Evolutionary conservation across 2,888 invertebrate genomes (phyloP), one percentile per base, ranked within the genome.

Genomic region (Cybosia mesomella): DNA sequence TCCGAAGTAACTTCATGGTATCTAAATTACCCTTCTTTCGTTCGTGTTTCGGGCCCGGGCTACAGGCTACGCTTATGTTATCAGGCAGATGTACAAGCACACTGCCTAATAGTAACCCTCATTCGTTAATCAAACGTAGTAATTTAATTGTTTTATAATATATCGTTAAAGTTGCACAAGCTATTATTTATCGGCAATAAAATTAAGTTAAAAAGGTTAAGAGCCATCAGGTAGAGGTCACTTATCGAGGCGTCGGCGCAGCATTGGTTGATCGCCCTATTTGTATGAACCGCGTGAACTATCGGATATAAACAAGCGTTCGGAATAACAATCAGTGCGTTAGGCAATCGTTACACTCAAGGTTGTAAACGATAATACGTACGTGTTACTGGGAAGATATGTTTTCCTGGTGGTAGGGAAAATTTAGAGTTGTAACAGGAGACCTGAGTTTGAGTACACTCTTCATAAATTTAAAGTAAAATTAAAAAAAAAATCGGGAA

Each of bases 261-360:
- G 76, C 71, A 32, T n/a, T 68, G 68, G 36, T 72, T 76, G 74
- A 68, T 43, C 65, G 32, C 43, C 49, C 58, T 49, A 68, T 65
- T 73, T 72, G 79, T 78, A 78, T 80, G 75, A 64, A 58, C 66
- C 49, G 60, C 71, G 63, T 54, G 71, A 59, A 57, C 68, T 64
- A 59, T 54, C 24, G 13, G 73, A 73, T 64, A 10, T 24, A 21
- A 1, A 21, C 28, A 39, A 21, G 61, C 58, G 66, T 55, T 66
- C 39, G 15, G 81, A 80, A 80, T 80, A 28, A 55, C 28, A 76
- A 80, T 70, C 28, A 53, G 7, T 68, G 36, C 18, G 58, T 28
- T 54, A 67, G 58, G 64, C n/a, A 11, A 10, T 39, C 34, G 2
- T 22, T 53, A 58, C 57, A 70, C 54, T 66, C 22, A 15, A 65